Evolutionary conservation across 2,888 invertebrate genomes (phyloP).

Genomic region (Hemistola chrysoprasaria): DNA sequence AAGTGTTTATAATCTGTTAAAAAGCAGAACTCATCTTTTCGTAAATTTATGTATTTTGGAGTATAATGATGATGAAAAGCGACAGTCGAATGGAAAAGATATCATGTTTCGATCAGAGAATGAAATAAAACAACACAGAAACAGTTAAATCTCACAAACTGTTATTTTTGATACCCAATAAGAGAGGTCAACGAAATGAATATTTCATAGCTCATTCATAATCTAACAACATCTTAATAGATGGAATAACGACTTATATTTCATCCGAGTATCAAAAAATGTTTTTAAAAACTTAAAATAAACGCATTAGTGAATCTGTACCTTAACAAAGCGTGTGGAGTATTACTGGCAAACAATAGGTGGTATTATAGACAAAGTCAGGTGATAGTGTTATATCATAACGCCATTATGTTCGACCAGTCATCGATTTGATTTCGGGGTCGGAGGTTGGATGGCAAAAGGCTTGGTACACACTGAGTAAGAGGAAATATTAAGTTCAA

Average conservation of each 20-base stretch:
- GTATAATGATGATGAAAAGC: too few relatives aligned
- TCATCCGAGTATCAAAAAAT: too few relatives aligned
- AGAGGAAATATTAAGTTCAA: too few relatives aligned
- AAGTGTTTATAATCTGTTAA: too few relatives aligned
- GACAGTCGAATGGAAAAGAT: too few relatives aligned
- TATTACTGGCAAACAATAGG: slow-evolving; percentile 74
- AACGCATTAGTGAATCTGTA: slow-evolving; percentile 31
- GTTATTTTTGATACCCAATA: too few relatives aligned
- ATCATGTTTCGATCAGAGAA: too few relatives aligned
- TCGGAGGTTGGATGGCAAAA: slow-evolving; percentile 42
- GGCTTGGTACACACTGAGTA: not conserved
- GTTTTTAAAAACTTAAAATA: too few relatives aligned
- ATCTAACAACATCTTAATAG: slow-evolving; percentile 11
- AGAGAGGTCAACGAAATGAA: too few relatives aligned
- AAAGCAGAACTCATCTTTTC: too few relatives aligned
- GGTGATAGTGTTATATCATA: slow-evolving; percentile 60
- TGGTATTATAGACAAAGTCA: slow-evolving; percentile 62
- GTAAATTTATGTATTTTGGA: too few relatives aligned
- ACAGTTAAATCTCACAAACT: not conserved
- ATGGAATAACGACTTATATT: too few relatives aligned
- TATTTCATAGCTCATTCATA: not conserved
- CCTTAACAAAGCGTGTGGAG: slow-evolving; percentile 48
- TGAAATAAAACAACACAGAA: not conserved
- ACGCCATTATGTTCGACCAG: slow-evolving; percentile 60
- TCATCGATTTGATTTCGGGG: slow-evolving; percentile 58